Conservation (phyloP, 2,888 invertebrate species). For the Aplocera efformata region DNA sequence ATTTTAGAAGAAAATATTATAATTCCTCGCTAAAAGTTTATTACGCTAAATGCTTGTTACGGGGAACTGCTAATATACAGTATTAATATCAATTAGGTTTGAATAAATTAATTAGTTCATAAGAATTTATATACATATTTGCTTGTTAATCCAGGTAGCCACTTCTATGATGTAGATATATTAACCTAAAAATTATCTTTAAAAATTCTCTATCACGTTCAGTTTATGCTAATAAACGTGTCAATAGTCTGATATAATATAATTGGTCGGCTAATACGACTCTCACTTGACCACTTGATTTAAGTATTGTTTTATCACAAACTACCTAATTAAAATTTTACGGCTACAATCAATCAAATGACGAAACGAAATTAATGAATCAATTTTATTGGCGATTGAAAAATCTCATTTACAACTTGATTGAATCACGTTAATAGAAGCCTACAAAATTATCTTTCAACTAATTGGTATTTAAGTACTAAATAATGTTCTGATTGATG, state of each 20-base stretch:
- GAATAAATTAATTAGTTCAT: too few relatives aligned
- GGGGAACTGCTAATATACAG: too few relatives aligned
- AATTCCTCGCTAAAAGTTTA: too few relatives aligned
- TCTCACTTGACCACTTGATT: neutral
- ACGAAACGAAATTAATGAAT: constrained; percentile 22
- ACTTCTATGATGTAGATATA: too few relatives aligned
- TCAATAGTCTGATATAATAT: neutral
- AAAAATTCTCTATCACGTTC: too few relatives aligned
- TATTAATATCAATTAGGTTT: too few relatives aligned
- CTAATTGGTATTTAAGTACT: constrained; percentile 59
- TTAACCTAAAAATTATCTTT: too few relatives aligned
- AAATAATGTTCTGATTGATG: constrained; percentile 61
- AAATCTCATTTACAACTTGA: constrained; percentile 35
- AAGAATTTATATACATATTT: too few relatives aligned
- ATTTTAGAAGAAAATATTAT: too few relatives aligned
- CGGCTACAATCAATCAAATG: constrained; percentile 21
- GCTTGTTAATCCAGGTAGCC: too few relatives aligned
- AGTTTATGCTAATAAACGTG: too few relatives aligned
- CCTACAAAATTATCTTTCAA: constrained; percentile 52
- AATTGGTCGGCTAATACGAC: neutral
- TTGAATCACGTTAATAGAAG: constrained; percentile 44
- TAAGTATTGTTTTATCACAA: constrained; percentile 15
- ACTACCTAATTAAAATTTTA: constrained; percentile 20
- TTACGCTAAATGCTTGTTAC: too few relatives aligned
- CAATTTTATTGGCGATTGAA: constrained; percentile 27